Percentiles rank a stretch among this genome's conserved stretches.
phyloP scores from a whole-genome alignment of 2,113 vertebrate genomes.

The Ursus arctos region DNA sequence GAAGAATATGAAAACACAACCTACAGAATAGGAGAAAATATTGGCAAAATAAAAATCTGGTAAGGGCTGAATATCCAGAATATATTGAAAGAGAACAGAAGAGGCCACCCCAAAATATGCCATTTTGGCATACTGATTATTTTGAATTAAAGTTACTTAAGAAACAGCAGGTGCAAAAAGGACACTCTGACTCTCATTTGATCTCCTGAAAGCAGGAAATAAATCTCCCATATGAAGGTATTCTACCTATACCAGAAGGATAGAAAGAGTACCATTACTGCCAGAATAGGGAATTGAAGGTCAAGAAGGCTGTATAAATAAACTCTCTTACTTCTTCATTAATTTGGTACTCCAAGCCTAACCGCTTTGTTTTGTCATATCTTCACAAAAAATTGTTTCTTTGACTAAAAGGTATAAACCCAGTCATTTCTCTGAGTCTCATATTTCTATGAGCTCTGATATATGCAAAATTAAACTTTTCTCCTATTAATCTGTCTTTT shows the following conservation, averaged over 20 bases:
- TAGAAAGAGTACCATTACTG: not conserved
- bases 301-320: not conserved
- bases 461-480: not conserved
- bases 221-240: not conserved
- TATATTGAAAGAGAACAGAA: not conserved
- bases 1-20: not conserved
- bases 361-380: not conserved
- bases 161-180: not conserved
- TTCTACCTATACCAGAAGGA: not conserved
- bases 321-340: not conserved
- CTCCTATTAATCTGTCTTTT: not conserved
- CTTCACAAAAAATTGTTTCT: not conserved
- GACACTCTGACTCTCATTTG: not conserved
- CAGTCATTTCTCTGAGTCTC: not conserved
- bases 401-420: not conserved
- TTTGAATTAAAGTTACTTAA: not conserved
- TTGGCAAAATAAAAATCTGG: not conserved
- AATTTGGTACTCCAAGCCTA: not conserved
- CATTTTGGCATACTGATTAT: not conserved
- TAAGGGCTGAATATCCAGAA: not conserved
- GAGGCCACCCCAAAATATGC: not conserved
- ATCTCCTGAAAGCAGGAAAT: not conserved
- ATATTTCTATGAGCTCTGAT: not conserved
- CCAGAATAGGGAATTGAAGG: not conserved
- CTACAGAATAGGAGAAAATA: not conserved